Base-by-base conservation (phyloP, 2,797 vertebrate genomes). In the Acestrorhynchus altus region DNA sequence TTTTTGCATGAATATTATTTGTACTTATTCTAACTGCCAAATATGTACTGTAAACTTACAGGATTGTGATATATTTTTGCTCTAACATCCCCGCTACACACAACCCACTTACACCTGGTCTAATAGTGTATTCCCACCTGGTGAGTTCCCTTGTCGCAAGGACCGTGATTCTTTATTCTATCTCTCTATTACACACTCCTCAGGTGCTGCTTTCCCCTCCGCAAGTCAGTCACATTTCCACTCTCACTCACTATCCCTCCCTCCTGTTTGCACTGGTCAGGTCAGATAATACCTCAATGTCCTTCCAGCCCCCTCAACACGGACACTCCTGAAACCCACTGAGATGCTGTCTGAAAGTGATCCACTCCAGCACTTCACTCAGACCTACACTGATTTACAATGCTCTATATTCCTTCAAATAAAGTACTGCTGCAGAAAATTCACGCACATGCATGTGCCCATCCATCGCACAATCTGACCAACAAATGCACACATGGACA, bases 311-410 rank as follows among this genome's bases (percentile, higher is more conserved):
- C 73, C 59, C 31, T 35, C 79, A 47, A 66, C 56, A 5, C 40
- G 51, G n/a, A 26, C 13, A 16, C 31, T 65, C 42, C 47, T 59
- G 44, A 8, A 31, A 15, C 61, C 39, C 79, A 60, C 31, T 60
- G 20, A 72, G 59, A 51, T 67, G 39, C 73, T 76, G 46, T 51
- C 44, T 71, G 51, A 22, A 65, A 76, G 70, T 28, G 44, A 81
- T 72, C n/a, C 39, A 66, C 68, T 72, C 66, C 39, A 72, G 28
- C 51, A 71, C 54, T 60, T 66, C 73, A 42, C 60, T 65, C 49
- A 79, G 46, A 51, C 44, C 77, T 74, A 74, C 77, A 69, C 26
- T 31, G 24, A 59, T 74, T 22, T 28, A 63, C 9, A 68, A 20
- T 10, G 18, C 22, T 67, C 40, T 40, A 9, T 11, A 61, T 35